These are phyloP conservation scores for Tapirus indicus DNA, from an alignment of 2,797 vertebrate species.

Conservation along the genomic window DNA sequence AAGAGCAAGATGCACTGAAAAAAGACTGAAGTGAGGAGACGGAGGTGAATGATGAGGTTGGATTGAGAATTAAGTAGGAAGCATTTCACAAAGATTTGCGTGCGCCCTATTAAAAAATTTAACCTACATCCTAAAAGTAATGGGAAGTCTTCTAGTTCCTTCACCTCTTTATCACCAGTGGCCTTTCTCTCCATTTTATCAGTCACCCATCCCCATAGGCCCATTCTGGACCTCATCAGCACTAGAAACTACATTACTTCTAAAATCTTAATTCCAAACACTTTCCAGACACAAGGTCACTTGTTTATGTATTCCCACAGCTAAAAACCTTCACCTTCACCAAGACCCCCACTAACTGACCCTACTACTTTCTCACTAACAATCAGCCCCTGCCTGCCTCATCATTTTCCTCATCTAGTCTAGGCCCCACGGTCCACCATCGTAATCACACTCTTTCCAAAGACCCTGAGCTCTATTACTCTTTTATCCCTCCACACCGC, in stretches of 20 bases:
- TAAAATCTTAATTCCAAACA: neutral
- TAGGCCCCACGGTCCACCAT: neutral
- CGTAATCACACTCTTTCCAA: neutral
- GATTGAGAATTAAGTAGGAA: neutral
- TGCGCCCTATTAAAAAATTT: neutral
- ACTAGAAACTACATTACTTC: neutral
- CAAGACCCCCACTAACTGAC: neutral
- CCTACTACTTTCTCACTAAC: neutral
- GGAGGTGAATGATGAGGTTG: neutral
- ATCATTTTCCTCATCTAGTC: neutral
- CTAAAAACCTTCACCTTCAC: neutral
- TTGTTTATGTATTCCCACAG: neutral
- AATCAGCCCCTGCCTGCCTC: neutral
- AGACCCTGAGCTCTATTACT: neutral
- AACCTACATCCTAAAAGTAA: neutral
- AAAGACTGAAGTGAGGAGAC: neutral
- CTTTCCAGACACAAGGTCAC: neutral
- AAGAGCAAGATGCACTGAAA: neutral
- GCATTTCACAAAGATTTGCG: neutral
- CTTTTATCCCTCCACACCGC: neutral
- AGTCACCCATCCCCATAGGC: neutral
- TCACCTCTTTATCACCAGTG: neutral
- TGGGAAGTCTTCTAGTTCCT: neutral
- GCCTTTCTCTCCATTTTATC: neutral
- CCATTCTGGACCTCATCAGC: neutral